These are phyloP conservation scores for Forbesichthys agassizii DNA, from an alignment of 2,113 vertebrate species.

Conservation along the genomic window DNA sequence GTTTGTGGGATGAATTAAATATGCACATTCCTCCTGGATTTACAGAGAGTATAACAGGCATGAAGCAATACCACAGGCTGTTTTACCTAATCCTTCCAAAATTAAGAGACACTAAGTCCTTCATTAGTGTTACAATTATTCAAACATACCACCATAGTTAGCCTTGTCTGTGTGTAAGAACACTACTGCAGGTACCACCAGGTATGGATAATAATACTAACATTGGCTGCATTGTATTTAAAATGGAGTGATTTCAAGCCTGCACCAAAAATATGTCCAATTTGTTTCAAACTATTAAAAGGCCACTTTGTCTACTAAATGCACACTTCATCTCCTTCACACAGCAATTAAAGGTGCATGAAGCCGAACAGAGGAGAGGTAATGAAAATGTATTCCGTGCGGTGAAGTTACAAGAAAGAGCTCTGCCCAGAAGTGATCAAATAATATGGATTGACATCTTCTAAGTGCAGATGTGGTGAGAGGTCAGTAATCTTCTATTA, in stretches of 20 bases:
- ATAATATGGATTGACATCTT: constrained; percentile 57
- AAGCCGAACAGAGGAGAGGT: constrained; percentile 54
- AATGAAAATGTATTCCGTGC: constrained; percentile 59
- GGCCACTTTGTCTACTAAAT: constrained; percentile 30
- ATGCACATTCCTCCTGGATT: too few relatives aligned
- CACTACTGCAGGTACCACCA: too few relatives aligned
- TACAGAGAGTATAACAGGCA: too few relatives aligned
- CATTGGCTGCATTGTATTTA: background rate
- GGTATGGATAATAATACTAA: background rate
- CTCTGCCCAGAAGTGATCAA: constrained; percentile 36
- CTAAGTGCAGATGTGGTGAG: constrained; percentile 24
- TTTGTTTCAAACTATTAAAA: constrained; percentile 23
- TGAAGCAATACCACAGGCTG: too few relatives aligned
- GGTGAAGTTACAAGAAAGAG: constrained; percentile 49
- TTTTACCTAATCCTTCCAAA: too few relatives aligned
- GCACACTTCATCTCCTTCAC: constrained; percentile 42
- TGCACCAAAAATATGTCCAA: constrained; percentile 9
- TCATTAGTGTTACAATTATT: too few relatives aligned
- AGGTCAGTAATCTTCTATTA: constrained; percentile 19
- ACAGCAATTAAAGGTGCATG: constrained; percentile 51
- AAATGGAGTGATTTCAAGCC: background rate
- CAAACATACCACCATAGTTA: background rate
- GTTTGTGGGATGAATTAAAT: too few relatives aligned
- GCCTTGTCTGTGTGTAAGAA: background rate
- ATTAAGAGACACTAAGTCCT: too few relatives aligned